A percentile compares a stretch with the other conserved stretches of the same genome.
Evolutionary conservation across 2,113 vertebrate species (phyloP).

Genomic region (Henicopernis longicauda): DNA sequence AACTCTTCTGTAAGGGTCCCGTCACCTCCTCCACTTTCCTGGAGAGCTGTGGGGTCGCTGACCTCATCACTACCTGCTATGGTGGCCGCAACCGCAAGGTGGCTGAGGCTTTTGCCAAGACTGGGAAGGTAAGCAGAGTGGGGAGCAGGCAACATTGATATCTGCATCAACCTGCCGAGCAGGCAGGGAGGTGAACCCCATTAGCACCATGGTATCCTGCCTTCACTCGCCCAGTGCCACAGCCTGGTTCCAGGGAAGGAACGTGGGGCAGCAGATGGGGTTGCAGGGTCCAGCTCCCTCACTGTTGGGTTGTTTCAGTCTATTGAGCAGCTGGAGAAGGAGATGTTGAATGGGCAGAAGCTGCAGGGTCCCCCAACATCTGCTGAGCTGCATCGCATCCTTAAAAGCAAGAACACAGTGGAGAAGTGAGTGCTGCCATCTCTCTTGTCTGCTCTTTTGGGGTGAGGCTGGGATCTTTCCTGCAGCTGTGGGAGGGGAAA

Average conservation of each 20-base stretch:
- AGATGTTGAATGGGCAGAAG: slow-evolving; percentile 97
- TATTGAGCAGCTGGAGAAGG: slow-evolving; percentile 92
- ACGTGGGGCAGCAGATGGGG: accelerated
- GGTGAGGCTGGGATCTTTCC: neutral
- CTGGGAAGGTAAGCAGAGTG: slow-evolving; percentile 82
- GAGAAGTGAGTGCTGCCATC: slow-evolving; percentile 81
- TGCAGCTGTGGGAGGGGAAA: neutral
- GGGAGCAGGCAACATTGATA: accelerated
- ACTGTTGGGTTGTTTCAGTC: slow-evolving; percentile 69
- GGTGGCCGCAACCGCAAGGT: slow-evolving; percentile 94
- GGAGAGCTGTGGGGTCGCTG: slow-evolving; percentile 94
- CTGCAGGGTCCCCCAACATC: slow-evolving; percentile 95
- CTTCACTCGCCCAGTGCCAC: accelerated
- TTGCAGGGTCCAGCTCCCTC: neutral
- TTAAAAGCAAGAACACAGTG: slow-evolving; percentile 82
- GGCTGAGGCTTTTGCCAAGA: slow-evolving; percentile 88
- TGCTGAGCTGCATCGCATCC: slow-evolving; percentile 84
- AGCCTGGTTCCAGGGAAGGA: neutral
- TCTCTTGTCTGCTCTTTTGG: neutral
- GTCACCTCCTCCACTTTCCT: slow-evolving; percentile 87
- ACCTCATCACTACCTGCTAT: slow-evolving; percentile 97
- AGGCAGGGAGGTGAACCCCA: neutral
- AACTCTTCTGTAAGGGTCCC: slow-evolving; percentile 84
- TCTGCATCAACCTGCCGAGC: neutral
- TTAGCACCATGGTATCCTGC: neutral